These are phyloP conservation scores for Ptilonorhynchus violaceus DNA, from an alignment of 2,113 vertebrate genomes.

Conservation along the genomic window DNA sequence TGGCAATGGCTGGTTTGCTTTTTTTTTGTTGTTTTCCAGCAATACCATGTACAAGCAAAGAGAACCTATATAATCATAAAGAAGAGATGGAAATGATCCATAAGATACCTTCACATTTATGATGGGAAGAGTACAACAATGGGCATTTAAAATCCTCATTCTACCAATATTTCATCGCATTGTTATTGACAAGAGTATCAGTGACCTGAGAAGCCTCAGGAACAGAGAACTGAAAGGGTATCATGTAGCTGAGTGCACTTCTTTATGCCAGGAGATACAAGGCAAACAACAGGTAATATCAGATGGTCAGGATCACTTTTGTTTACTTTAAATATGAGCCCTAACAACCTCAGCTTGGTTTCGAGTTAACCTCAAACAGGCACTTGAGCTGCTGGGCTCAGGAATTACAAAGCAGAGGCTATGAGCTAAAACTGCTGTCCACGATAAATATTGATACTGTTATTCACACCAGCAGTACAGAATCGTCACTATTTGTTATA, in stretches of 20 bases:
- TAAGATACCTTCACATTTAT: background rate
- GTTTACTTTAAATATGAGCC: constrained; percentile 15
- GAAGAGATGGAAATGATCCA: background rate
- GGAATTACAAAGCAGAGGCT: background rate
- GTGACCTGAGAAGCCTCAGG: background rate
- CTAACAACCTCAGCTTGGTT: background rate
- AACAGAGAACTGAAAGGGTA: background rate
- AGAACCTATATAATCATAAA: background rate
- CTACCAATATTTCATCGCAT: background rate
- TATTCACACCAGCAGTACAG: background rate
- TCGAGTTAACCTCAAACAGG: background rate
- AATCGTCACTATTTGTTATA: background rate
- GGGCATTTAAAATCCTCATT: background rate
- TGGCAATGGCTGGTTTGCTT: background rate
- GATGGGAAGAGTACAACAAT: background rate
- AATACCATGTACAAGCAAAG: background rate
- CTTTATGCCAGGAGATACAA: background rate
- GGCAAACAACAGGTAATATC: background rate
- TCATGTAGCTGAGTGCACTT: background rate
- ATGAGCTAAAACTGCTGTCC: background rate
- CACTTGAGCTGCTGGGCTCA: background rate
- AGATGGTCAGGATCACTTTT: background rate
- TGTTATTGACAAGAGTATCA: background rate
- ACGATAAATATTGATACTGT: background rate
- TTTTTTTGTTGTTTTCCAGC: background rate